Evolutionary conservation across 2,888 invertebrate genomes (phyloP).

Genomic region (Drosophila barbarae): DNA sequence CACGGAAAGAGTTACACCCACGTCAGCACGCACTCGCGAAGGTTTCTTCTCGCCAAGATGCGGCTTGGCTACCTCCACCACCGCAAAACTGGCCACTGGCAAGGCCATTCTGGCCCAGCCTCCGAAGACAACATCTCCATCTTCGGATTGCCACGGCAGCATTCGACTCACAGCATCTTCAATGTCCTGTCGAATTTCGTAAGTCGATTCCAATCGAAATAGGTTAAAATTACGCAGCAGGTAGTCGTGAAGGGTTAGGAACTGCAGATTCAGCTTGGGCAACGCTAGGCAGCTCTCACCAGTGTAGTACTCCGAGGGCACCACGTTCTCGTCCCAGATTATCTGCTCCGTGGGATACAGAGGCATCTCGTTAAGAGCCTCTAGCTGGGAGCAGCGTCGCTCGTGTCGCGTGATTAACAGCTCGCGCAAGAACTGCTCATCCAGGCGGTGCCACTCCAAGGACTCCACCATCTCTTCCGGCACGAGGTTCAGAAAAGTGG

Average conservation of each 20-base stretch:
- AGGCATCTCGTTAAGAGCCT: constrained; percentile 98
- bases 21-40: constrained; percentile 96
- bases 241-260: constrained; percentile 98
- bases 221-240: constrained; percentile 97
- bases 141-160: constrained; percentile 96
- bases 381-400: constrained; percentile 92
- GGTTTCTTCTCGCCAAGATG: constrained; percentile 97
- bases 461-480: constrained; percentile 87
- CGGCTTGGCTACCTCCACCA: constrained; percentile 96
- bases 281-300: constrained; percentile 97
- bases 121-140: constrained; percentile 92
- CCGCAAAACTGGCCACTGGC: constrained; percentile 93
- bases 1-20: constrained; percentile 94
- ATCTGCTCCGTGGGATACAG: constrained; percentile 98
- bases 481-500: constrained; percentile 92
- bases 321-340: constrained; percentile 99
- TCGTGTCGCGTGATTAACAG: constrained; percentile 93
- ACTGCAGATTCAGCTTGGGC: constrained; percentile 98
- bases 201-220: constrained; percentile 97
- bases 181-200: constrained; percentile 97
- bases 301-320: constrained; percentile 97
- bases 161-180: constrained; percentile 97
- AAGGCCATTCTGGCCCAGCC: constrained; percentile 99
- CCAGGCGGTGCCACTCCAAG: constrained; percentile 86
- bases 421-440: constrained; percentile 90